These are phyloP conservation scores for Heterochromis multidens DNA, from an alignment of 2,113 vertebrate species.

Conservation along the genomic window DNA sequence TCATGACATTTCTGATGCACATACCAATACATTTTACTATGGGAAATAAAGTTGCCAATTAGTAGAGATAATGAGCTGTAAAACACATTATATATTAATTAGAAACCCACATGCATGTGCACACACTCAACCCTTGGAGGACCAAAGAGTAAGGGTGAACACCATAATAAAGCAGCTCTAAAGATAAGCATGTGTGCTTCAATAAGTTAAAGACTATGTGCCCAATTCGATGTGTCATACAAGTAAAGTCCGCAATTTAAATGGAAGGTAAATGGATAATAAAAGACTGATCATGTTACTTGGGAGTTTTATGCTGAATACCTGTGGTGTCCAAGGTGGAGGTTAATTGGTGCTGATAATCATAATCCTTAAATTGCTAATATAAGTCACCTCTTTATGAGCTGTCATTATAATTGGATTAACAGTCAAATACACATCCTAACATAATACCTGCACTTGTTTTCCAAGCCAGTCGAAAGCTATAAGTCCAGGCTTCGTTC, in stretches of 20 bases:
- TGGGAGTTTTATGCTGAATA: background rate
- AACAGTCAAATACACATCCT: background rate
- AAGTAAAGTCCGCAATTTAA: background rate
- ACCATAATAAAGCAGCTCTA: conserved; percentile 21
- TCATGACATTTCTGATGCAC: background rate
- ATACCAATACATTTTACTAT: background rate
- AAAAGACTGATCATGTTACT: background rate
- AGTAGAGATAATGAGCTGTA: background rate
- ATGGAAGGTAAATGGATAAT: background rate
- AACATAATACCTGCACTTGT: conserved; percentile 86
- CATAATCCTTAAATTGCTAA: background rate
- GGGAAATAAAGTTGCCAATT: background rate
- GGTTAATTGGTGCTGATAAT: too few relatives aligned
- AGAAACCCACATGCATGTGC: background rate
- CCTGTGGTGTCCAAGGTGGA: background rate
- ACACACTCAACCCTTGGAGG: background rate
- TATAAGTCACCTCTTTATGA: background rate
- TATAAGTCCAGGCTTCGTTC: conserved; percentile 81
- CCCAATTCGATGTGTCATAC: background rate
- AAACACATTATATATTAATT: background rate
- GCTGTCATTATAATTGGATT: background rate
- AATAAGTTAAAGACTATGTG: background rate
- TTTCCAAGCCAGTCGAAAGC: conserved; percentile 89
- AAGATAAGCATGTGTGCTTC: conserved; percentile 32
- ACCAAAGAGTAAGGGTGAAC: background rate